phyloP scores from a whole-genome alignment of 2,888 invertebrate genomes.

The Chelonus formosanus region DNA sequence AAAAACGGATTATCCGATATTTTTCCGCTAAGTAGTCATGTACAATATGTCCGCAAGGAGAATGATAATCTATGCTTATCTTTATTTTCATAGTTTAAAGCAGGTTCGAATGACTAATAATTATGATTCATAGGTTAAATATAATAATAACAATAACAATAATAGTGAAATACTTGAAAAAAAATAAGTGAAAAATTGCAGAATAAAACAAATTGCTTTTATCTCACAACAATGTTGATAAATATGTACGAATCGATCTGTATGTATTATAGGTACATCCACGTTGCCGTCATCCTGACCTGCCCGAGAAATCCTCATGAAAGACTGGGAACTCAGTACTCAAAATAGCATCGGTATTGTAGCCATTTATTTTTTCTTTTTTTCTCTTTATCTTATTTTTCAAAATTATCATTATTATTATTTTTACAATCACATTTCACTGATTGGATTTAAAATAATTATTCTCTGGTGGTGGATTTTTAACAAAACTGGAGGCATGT shows the following conservation, averaged over 20 bases:
- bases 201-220: background rate
- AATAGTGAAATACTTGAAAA: background rate
- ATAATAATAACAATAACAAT: too few relatives aligned
- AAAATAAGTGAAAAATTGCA: slow-evolving; percentile 2
- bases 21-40: too few relatives aligned
- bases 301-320: slow-evolving; percentile 66
- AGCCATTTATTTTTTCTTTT: slow-evolving; percentile 57
- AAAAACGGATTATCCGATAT: too few relatives aligned
- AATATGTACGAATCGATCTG: slow-evolving; percentile 59
- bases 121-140: too few relatives aligned
- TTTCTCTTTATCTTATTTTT: slow-evolving; percentile 29
- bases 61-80: too few relatives aligned
- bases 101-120: too few relatives aligned
- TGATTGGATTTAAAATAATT: background rate
- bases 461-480: background rate
- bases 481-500: too few relatives aligned
- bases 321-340: slow-evolving; percentile 67
- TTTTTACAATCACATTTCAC: background rate
- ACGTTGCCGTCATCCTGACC: slow-evolving; percentile 65
- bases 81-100: too few relatives aligned
- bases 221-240: slow-evolving; percentile 35
- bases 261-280: slow-evolving; percentile 64
- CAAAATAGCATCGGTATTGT: slow-evolving; percentile 66
- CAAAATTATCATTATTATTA: slow-evolving; percentile 15
- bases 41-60: too few relatives aligned